Base-by-base conservation (phyloP, 1,140 invertebrate genomes). In the Heliconius eleuchia region DNA sequence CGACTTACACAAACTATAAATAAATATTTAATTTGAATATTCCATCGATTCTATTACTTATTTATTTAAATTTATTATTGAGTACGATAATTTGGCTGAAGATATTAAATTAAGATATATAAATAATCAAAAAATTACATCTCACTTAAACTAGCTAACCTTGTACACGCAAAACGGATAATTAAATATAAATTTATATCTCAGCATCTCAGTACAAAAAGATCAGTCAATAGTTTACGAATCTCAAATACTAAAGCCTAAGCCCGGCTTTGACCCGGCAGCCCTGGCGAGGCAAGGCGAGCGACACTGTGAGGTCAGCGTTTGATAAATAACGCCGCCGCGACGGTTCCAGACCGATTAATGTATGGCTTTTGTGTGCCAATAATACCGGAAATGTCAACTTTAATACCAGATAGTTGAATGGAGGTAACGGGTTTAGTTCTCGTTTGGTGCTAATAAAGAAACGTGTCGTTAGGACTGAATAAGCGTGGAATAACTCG, bases 261-360 rank as follows among this genome's bases (percentile, higher is more conserved):
- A 72, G 78, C 30, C 39, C 60, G 60, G 60, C 73, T 50, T 57
- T 79, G 78, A 79, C 73, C 78, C 50, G 78, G 34, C 73, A 79
- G 46, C 73, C 78, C 78, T 55, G 78, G 60, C 50, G 66, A 34
- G 1, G 66, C 78, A 72, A 79, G 78, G 78, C 78, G 60, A 79
- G 66, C 60, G 60, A 72, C 57, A n/a, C 74, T 55, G n/a, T 72
- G 66, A 79, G 78, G 78, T 79, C 78, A 42, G 66, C 66, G 74
- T 79, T 79, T 79, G 78, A 79, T 79, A 79, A 79, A 79, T 79
- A 52, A 79, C 73, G 73, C 71, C 71, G 52, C 34, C 77, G 37
- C 30, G 77, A 78, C 71, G 52, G 50, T 37, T 71, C 27, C 46
- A 60, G 60, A 66, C 60, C 60, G 60, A 66, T 30, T 66, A 66